Base-by-base conservation (phyloP, 1,140 invertebrate genomes). In the Cataglyphis hispanica region DNA sequence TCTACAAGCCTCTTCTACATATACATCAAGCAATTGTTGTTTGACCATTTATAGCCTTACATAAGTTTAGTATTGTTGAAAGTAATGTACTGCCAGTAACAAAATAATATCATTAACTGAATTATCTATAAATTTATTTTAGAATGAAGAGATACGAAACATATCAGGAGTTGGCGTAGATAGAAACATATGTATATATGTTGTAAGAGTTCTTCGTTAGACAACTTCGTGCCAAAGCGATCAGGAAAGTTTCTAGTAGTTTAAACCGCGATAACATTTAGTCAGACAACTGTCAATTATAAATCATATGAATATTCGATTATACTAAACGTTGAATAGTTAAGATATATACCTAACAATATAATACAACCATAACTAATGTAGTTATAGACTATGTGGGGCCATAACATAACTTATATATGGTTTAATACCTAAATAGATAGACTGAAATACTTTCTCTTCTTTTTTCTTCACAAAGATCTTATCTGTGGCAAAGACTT, bases 81-180 rank as follows among this genome's bases (percentile, higher is more conserved):
- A 66, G 34, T 78, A 67, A 78, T 53, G 11, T 78, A 78, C 61
- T 78, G 76, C 76, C 76, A 78, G 76, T 78, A 78, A 78, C 43
- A 78, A 78, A 67, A 67, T 46, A 64, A 34, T 43, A 46, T 43
- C n/a, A 60, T 76, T 61, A 34, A 25, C 11, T 16, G 25, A 66
- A 10, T 11, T 34, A 66, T 43, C 11, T 77, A 43, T 76, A 63
- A 72, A 77, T 25, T 27, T 25, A 61, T 40, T 1, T 40, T 27
- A 67, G 10, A 50, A 66, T 78, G 16, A 46, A 37, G 64, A 34
- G 43, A 34, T 66, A 34, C 4, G 11, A 50, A 66, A 78, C 66
- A 66, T 43, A 1, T 78, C n/a, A 78, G 74, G 25, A 27, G 27
- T 50, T 46, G 13, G 10, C 40, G 5, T 76, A 76, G 37, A 40